Percentiles rank a stretch among this genome's conserved stretches.
These are phyloP conservation scores for Pedetes capensis DNA, from an alignment of 2,113 vertebrate genomes.

Conservation along the genomic window DNA sequence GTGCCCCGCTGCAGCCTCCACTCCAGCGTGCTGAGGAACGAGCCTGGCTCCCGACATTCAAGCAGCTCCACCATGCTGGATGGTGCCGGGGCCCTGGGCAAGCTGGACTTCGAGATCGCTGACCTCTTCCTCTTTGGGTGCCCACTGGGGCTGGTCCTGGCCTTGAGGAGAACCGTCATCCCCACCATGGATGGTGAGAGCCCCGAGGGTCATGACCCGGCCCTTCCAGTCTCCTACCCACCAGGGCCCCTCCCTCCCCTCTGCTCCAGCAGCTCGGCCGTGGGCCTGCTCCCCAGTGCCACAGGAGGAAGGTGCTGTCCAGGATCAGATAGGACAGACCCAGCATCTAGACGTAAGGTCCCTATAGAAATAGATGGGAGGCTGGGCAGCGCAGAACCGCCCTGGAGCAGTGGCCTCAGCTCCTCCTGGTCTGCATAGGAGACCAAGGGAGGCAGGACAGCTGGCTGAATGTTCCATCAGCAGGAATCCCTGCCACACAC, in stretches of 20 bases:
- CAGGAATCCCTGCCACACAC: background rate
- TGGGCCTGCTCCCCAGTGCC: too few relatives aligned
- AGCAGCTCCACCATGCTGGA: constrained; percentile 94
- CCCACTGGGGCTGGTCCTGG: constrained; percentile 95
- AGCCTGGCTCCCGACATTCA: constrained; percentile 89
- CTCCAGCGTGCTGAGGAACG: constrained; percentile 90
- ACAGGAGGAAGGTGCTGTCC: too few relatives aligned
- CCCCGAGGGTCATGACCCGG: background rate
- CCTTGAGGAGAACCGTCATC: constrained; percentile 95
- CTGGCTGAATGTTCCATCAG: background rate
- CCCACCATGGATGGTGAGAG: constrained; percentile 93
- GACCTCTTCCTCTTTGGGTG: constrained; percentile 99
- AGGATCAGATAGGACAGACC: background rate
- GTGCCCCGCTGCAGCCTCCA: constrained; percentile 87
- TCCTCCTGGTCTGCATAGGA: background rate
- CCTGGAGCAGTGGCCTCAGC: too few relatives aligned
- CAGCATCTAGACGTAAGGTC: background rate
- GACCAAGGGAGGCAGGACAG: rapidly evolving
- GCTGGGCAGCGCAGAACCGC: too few relatives aligned
- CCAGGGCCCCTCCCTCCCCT: background rate
- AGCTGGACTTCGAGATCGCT: constrained; percentile 95
- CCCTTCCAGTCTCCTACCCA: background rate
- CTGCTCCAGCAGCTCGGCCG: background rate
- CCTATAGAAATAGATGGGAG: background rate
- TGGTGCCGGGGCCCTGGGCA: constrained; percentile 84